A percentile compares a stretch with the other conserved stretches of the same genome.
phyloP scores from a whole-genome alignment of 2,888 invertebrate species.

The Meteorus colon region DNA sequence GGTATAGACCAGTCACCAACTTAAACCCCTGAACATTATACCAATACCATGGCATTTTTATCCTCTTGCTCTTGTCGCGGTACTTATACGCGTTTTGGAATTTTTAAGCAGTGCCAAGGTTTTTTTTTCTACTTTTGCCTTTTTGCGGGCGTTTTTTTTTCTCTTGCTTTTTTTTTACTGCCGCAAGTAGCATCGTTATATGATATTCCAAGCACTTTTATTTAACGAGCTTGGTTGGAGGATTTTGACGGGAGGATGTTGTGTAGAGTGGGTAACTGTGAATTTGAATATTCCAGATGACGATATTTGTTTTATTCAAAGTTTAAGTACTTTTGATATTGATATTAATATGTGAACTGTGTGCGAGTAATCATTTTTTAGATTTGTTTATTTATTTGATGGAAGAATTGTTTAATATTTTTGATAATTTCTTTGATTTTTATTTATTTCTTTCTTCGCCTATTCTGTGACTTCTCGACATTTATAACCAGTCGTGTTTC shows the following conservation, averaged over 20 bases:
- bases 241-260: slow-evolving; percentile 33
- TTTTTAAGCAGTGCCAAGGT: slow-evolving; percentile 47
- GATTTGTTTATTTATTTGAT: too few species aligned
- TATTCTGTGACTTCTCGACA: neutral
- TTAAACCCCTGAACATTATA: neutral
- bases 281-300: slow-evolving; percentile 13
- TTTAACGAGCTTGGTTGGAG: slow-evolving; percentile 46
- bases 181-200: slow-evolving; percentile 44
- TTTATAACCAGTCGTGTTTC: slow-evolving; percentile 1
- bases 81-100: slow-evolving; percentile 48
- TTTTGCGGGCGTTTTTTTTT: slow-evolving; percentile 19
- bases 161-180: slow-evolving; percentile 34
- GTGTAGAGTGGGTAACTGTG: slow-evolving; percentile 13
- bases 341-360: neutral
- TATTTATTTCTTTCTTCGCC: neutral
- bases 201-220: slow-evolving; percentile 44
- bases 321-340: neutral
- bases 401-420: too few species aligned
- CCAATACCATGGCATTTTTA: slow-evolving; percentile 18
- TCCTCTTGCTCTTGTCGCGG: slow-evolving; percentile 42
- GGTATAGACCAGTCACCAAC: slow-evolving; percentile 11
- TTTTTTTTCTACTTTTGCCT: neutral
- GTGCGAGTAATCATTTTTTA: too few species aligned
- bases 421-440: neutral
- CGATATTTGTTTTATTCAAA: neutral